Evolutionary conservation across 2,113 vertebrate species (phyloP).

Genomic region (Apteryx owenii): DNA sequence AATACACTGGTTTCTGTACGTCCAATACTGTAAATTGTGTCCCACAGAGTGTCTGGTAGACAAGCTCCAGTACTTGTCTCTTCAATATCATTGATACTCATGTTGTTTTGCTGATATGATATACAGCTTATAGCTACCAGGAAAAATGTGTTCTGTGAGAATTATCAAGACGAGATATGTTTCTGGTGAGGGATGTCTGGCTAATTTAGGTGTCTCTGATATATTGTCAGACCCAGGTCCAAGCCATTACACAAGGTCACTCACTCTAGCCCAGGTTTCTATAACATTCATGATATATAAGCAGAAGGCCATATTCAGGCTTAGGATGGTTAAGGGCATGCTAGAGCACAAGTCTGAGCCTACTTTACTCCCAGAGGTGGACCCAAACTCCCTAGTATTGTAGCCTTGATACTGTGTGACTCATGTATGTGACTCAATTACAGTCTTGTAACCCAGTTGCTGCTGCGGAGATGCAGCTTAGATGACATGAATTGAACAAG

Average conservation of each 20-base stretch:
- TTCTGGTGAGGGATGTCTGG: not conserved
- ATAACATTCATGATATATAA: accelerated
- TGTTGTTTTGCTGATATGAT: not conserved
- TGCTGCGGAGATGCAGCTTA: no score
- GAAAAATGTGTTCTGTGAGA: not conserved
- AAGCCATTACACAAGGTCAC: not conserved
- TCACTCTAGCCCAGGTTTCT: not conserved
- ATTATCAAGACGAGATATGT: not conserved
- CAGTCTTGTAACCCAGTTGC: no score
- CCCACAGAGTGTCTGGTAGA: not conserved
- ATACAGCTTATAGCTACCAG: not conserved
- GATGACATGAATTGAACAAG: no score
- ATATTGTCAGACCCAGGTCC: not conserved
- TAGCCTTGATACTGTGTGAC: not conserved
- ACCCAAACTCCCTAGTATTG: not conserved
- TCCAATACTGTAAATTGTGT: no score
- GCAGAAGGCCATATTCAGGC: accelerated
- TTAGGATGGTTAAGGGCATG: accelerated
- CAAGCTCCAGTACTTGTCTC: not conserved
- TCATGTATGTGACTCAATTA: no score
- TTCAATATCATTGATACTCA: not conserved
- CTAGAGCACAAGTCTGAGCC: not conserved
- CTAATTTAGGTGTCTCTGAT: not conserved
- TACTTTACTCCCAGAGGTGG: not conserved
- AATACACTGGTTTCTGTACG: not conserved